These are phyloP conservation scores for Drosophila nikananu DNA, from an alignment of 1,140 invertebrate genomes.

Conservation along the genomic window DNA sequence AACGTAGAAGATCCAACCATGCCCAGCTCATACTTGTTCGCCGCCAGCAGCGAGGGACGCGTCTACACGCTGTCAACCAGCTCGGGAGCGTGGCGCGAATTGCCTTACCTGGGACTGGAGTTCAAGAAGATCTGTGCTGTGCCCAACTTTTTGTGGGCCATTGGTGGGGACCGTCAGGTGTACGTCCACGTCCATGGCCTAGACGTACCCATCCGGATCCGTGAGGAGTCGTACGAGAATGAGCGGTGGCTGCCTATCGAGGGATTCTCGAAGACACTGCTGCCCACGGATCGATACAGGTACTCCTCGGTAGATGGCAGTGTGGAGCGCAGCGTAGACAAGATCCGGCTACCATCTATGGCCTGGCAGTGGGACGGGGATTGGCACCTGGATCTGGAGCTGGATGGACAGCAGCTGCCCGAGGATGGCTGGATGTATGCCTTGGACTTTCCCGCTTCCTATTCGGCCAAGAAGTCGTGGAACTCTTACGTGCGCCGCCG, in stretches of 20 bases:
- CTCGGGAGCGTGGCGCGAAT: constrained; percentile 92
- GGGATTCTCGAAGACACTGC: constrained; percentile 92
- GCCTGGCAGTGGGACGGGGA: constrained; percentile 98
- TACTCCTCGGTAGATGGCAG: constrained; percentile 94
- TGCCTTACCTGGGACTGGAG: constrained; percentile 93
- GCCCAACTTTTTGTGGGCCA: constrained; percentile 94
- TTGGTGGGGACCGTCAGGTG: constrained; percentile 95
- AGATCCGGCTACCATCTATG: constrained; percentile 94
- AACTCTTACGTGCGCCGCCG: constrained; percentile 95
- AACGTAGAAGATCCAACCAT: constrained; percentile 77
- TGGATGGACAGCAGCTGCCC: constrained; percentile 94
- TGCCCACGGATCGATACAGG: constrained; percentile 94
- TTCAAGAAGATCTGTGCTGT: constrained; percentile 94
- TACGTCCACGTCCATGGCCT: constrained; percentile 95
- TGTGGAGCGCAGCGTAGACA: constrained; percentile 91
- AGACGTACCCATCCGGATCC: constrained; percentile 95
- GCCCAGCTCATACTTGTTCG: constrained; percentile 93
- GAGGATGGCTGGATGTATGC: constrained; percentile 98
- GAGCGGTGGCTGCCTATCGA: constrained; percentile 96
- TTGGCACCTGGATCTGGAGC: constrained; percentile 95
- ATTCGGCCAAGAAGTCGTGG: constrained; percentile 93
- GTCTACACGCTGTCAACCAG: constrained; percentile 93
- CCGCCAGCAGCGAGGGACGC: constrained; percentile 94
- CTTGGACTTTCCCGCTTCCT: constrained; percentile 95
- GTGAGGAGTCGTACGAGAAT: constrained; percentile 96